These are phyloP conservation scores for Podarcis muralis DNA, from an alignment of 2,113 vertebrate species.

Conservation along the genomic window DNA sequence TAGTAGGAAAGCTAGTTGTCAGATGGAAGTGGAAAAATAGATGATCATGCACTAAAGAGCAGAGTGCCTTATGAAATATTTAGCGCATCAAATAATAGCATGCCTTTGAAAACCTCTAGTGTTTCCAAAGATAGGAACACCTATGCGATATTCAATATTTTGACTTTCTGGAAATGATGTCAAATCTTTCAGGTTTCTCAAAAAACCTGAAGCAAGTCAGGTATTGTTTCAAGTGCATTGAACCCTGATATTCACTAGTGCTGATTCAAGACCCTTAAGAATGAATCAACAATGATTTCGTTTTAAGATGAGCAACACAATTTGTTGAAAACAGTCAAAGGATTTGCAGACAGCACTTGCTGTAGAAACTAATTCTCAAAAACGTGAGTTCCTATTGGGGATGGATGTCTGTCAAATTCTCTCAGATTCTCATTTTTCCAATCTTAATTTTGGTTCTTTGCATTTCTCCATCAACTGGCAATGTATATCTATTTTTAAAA, in stretches of 20 bases:
- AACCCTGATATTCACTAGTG: background rate
- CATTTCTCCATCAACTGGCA: too few species aligned
- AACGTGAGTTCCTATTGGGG: too few species aligned
- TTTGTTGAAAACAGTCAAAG: too few species aligned
- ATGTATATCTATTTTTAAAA: too few species aligned
- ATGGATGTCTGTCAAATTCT: too few species aligned
- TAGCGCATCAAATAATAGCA: background rate
- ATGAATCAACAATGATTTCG: background rate
- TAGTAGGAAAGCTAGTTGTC: background rate
- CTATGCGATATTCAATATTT: conserved; percentile 43
- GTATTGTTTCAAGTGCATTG: background rate
- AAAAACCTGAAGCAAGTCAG: background rate
- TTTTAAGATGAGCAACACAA: background rate
- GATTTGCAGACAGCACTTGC: too few species aligned
- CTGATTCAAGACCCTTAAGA: background rate
- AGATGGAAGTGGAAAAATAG: background rate
- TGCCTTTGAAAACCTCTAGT: background rate
- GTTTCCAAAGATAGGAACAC: background rate
- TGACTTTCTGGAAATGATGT: background rate
- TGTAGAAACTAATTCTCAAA: too few species aligned
- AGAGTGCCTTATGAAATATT: conserved; percentile 3
- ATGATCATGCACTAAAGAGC: conserved; percentile 9
- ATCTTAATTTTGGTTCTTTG: too few species aligned
- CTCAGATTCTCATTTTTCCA: too few species aligned
- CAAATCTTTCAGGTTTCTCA: conserved; percentile 7